These are phyloP conservation scores for Dermolepida albohirtum DNA, from an alignment of 2,888 invertebrate species.

Conservation along the genomic window DNA sequence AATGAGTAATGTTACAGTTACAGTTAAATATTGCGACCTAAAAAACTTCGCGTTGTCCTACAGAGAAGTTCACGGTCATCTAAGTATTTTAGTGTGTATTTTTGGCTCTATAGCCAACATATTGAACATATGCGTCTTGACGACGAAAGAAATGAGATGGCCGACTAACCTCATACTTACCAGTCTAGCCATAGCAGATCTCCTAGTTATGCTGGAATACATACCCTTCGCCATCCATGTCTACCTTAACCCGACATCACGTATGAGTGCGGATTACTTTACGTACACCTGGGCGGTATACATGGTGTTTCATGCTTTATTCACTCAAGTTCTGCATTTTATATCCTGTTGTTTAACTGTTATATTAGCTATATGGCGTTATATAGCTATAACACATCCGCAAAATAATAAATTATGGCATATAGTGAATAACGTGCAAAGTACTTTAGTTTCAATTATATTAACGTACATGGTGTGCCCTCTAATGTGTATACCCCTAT, in stretches of 20 bases:
- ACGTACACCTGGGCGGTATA: constrained; percentile 84
- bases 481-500: constrained; percentile 85
- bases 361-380: constrained; percentile 92
- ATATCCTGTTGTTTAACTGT: constrained; percentile 90
- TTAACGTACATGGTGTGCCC: constrained; percentile 87
- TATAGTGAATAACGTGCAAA: constrained; percentile 75
- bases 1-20: constrained; percentile 22
- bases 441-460: constrained; percentile 80
- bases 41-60: constrained; percentile 75
- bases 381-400: constrained; percentile 86
- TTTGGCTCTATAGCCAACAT: constrained; percentile 91
- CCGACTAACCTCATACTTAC: constrained; percentile 93
- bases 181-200: constrained; percentile 89
- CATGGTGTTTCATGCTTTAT: constrained; percentile 89
- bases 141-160: constrained; percentile 90
- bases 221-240: constrained; percentile 89
- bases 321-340: constrained; percentile 88
- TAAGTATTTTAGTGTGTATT: constrained; percentile 86
- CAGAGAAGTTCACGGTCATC: constrained; percentile 83
- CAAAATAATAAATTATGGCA: constrained; percentile 81
- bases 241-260: constrained; percentile 74
- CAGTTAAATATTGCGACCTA: constrained; percentile 63
- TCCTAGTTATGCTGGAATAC: constrained; percentile 94
- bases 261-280: constrained; percentile 67
- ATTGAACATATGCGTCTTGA: constrained; percentile 89